phyloP scores from a whole-genome alignment of 2,888 invertebrate genomes.

The Cataglyphis cursor region DNA sequence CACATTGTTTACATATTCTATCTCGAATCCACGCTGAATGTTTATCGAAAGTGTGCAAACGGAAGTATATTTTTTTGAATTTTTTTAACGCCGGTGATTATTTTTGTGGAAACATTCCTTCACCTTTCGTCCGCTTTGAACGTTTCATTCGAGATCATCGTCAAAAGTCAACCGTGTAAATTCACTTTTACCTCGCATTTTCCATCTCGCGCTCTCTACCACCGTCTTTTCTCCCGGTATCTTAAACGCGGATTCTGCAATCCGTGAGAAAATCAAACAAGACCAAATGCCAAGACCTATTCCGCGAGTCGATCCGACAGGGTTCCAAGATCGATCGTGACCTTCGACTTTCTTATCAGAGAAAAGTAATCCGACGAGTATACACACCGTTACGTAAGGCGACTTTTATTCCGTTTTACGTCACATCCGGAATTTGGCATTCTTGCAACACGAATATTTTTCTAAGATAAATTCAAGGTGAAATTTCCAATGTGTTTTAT shows the following conservation, averaged over 20 bases:
- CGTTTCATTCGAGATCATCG: conserved; percentile 16
- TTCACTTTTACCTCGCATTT: conserved; percentile 39
- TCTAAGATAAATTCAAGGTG: not conserved
- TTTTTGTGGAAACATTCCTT: conserved; percentile 35
- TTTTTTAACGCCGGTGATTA: conserved; percentile 24
- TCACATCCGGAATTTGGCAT: conserved; percentile 35
- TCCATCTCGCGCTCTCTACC: not conserved
- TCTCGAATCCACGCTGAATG: not conserved
- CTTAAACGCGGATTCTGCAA: conserved; percentile 32
- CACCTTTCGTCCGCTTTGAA: conserved; percentile 1
- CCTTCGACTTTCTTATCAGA: conserved; percentile 48
- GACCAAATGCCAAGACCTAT: conserved; percentile 56
- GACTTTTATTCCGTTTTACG: conserved; percentile 50
- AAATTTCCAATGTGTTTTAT: conserved; percentile 5
- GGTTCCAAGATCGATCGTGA: conserved; percentile 53
- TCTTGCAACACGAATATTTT: conserved; percentile 25
- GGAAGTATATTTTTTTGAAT: conserved; percentile 25
- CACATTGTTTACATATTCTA: not conserved
- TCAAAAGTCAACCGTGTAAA: conserved; percentile 40
- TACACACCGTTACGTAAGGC: conserved; percentile 28
- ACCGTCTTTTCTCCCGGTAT: not conserved
- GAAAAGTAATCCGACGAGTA: conserved; percentile 41
- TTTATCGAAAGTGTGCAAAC: conserved; percentile 34
- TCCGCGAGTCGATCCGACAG: conserved; percentile 35
- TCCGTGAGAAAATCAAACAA: conserved; percentile 61